A percentile compares a stretch with the other conserved stretches of the same genome.
phyloP scores from a whole-genome alignment of 1,140 invertebrate species.

The Papilio polyxenes region DNA sequence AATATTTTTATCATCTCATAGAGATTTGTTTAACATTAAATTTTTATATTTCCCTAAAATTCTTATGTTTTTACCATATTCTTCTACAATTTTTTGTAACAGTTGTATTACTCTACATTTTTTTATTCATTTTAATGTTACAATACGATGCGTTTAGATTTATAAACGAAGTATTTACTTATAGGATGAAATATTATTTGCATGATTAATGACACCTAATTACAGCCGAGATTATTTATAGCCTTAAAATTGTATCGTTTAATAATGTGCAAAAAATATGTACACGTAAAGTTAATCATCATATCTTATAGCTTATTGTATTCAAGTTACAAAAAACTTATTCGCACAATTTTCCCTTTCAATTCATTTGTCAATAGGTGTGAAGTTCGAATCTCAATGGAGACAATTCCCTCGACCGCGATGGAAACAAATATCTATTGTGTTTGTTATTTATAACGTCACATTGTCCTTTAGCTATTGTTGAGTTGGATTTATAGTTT shows the following conservation, averaged over 20 bases:
- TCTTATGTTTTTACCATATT: neutral
- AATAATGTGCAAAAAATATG: neutral
- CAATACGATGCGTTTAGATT: too few relatives aligned
- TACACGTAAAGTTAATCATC: slow-evolving; percentile 1
- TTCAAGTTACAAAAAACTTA: neutral
- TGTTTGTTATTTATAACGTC: neutral
- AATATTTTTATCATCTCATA: neutral
- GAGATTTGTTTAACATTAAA: neutral
- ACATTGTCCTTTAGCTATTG: slow-evolving; percentile 18
- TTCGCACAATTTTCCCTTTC: neutral
- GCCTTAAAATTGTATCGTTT: neutral
- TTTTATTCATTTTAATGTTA: too few relatives aligned
- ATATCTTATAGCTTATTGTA: slow-evolving; percentile 4
- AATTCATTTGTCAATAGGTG: neutral
- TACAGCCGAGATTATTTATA: neutral
- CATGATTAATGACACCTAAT: neutral
- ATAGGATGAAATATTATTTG: too few relatives aligned
- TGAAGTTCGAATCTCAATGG: neutral
- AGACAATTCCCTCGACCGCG: neutral
- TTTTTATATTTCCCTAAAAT: neutral
- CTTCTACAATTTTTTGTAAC: too few relatives aligned
- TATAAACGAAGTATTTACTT: too few relatives aligned
- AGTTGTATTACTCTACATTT: too few relatives aligned
- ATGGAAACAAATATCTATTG: slow-evolving; percentile 22
- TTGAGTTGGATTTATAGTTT: neutral